Evolutionary conservation across 2,113 vertebrate species (phyloP).

Genomic region (Chitala chitala): DNA sequence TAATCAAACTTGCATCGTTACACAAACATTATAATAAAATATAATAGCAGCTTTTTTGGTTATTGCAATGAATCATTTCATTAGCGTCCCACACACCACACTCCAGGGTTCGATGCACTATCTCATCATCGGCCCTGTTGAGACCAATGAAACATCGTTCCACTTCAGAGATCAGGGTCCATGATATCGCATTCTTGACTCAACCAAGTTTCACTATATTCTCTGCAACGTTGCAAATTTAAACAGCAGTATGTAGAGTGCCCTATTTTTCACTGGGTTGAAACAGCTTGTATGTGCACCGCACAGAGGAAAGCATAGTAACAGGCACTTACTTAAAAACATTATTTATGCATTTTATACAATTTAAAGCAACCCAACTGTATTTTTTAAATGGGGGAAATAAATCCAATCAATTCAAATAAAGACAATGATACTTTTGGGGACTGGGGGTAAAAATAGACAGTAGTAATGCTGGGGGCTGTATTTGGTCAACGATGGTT

Average conservation of each 20-base stretch:
- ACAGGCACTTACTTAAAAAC: not conserved
- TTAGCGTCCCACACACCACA: too few species aligned
- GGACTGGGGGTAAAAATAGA: too few species aligned
- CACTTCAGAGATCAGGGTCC: not conserved
- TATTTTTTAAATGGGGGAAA: not conserved
- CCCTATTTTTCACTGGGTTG: not conserved
- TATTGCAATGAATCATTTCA: conserved; percentile 23
- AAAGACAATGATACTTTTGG: too few species aligned
- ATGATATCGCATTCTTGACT: not conserved
- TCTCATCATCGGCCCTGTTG: not conserved
- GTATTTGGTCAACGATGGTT: too few species aligned
- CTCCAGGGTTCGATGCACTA: not conserved
- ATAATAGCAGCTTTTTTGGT: too few species aligned
- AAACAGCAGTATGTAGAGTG: not conserved
- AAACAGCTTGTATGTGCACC: too few species aligned
- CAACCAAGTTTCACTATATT: not conserved
- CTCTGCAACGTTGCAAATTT: not conserved
- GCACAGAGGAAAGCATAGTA: too few species aligned
- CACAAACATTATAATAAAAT: too few species aligned
- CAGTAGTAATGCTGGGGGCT: too few species aligned
- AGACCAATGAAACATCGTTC: too few species aligned
- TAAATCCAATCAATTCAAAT: not conserved
- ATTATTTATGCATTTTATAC: not conserved
- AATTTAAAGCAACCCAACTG: not conserved
- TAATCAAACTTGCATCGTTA: too few species aligned